Evolutionary conservation across 2,888 invertebrate species (phyloP).

Genomic region (Ganaspis brasiliensis): DNA sequence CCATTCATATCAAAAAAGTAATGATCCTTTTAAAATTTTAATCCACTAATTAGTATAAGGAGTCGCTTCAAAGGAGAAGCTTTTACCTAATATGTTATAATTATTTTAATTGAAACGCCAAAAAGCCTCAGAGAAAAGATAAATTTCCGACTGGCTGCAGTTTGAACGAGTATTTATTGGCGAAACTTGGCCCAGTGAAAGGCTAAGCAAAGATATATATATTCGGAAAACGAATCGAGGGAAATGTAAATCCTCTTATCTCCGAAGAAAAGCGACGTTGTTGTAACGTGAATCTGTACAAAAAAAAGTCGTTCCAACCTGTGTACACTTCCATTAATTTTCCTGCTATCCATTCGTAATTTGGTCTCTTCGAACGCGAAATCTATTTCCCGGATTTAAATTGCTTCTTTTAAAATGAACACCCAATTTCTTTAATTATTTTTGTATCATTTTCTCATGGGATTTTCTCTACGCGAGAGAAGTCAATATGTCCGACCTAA

Average conservation of each 20-base stretch:
- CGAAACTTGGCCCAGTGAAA: background rate
- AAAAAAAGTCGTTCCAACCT: background rate
- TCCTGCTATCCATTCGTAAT: background rate
- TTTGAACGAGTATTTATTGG: background rate
- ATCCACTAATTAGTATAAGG: too few relatives aligned
- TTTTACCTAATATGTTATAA: too few relatives aligned
- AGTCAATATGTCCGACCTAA: too few relatives aligned
- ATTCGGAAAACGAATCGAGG: background rate
- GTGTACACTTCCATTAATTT: conserved; percentile 18
- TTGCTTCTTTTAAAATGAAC: background rate
- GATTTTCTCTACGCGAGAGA: too few relatives aligned
- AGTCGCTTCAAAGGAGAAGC: too few relatives aligned
- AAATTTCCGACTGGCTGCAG: background rate
- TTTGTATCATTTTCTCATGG: background rate
- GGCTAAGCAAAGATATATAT: conserved; percentile 4
- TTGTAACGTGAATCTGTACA: background rate
- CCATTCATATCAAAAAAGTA: too few relatives aligned
- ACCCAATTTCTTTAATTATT: background rate
- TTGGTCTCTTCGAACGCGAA: background rate
- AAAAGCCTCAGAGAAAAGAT: background rate
- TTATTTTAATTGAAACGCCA: conserved; percentile 12
- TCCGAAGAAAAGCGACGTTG: background rate
- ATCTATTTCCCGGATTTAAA: background rate
- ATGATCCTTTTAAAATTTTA: too few relatives aligned
- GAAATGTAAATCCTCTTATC: background rate